Base-by-base conservation (phyloP, 2,113 vertebrate species). In the Percopsis transmontana region DNA sequence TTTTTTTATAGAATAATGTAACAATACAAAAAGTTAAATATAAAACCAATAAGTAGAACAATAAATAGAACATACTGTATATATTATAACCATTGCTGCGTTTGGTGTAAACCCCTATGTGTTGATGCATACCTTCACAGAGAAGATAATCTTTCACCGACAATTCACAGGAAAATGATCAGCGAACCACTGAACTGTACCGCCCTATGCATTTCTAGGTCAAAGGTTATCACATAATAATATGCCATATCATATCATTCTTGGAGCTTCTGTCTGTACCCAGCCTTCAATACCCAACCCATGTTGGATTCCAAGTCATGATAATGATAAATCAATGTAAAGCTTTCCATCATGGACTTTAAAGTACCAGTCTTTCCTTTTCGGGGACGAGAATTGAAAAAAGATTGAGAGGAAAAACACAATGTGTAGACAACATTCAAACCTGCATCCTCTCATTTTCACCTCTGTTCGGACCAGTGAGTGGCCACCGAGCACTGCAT, bases 1-100 rank as follows among this genome's bases (percentile, higher is more conserved):
- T 72, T 80, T 77, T 74, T 76, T 57, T 68, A 72, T 74, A 88
- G 45, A 87, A 90, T 86, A 80, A 89, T 74, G 76, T 72, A 83
- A 92, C 81, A 90, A 91, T 89, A 89, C 66, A 89, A 91, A 91
- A 91, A 79, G 81, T 82, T 82, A 85, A 87, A 88, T 87, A 88
- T 77, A 89, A 86, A 87, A 88, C 71, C 82, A 65, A 87, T 85
- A 76, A 83, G 71, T 68, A 80, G 77, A 81, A 82, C 83, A 87
- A 90, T 89, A 90, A 88, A 90, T 88, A 88, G 61, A 84, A 85
- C 66, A 84, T 78, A 76, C 79, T 81, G 80, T 77, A 76, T 82
- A 82, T 82, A 80, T 81, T 75, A 79, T 78, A 85, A 47, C 68
- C 73, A 79, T 67, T 68, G 63, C 80, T 85, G 79, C 77, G 71